phyloP scores from a whole-genome alignment of 2,113 vertebrate species.

The Ictidomys tridecemlineatus region DNA sequence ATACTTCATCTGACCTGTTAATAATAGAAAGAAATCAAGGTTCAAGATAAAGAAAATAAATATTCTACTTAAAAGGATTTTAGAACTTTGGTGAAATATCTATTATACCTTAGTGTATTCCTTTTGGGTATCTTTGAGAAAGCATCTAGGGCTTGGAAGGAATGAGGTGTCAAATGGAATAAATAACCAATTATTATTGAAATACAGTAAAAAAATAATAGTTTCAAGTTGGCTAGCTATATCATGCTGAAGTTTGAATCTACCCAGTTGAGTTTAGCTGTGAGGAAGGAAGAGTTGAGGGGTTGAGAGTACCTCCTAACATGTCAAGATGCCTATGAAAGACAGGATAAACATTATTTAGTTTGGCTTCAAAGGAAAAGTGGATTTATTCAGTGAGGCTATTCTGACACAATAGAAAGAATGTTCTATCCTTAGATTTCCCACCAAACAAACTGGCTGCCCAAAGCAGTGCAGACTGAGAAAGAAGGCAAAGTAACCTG shows the following conservation, averaged over 20 bases:
- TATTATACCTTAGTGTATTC: neutral
- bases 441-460: neutral
- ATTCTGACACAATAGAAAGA: neutral
- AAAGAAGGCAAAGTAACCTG: neutral
- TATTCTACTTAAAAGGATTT: neutral
- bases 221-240: neutral
- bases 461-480: neutral
- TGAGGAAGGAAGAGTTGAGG: neutral
- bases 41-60: neutral
- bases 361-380: neutral
- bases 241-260: neutral
- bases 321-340: neutral
- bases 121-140: neutral
- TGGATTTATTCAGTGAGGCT: neutral
- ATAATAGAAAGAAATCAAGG: neutral
- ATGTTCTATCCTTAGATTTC: neutral
- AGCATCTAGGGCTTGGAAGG: neutral
- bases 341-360: neutral
- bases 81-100: neutral
- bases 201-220: neutral
- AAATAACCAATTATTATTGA: neutral
- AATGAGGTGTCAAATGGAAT: neutral
- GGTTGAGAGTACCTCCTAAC: neutral
- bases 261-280: neutral
- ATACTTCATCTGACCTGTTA: neutral